Evolutionary conservation across 2,113 vertebrate genomes (phyloP), one percentile per base, ranked within the genome.

Genomic region (Chinchilla lanigera): DNA sequence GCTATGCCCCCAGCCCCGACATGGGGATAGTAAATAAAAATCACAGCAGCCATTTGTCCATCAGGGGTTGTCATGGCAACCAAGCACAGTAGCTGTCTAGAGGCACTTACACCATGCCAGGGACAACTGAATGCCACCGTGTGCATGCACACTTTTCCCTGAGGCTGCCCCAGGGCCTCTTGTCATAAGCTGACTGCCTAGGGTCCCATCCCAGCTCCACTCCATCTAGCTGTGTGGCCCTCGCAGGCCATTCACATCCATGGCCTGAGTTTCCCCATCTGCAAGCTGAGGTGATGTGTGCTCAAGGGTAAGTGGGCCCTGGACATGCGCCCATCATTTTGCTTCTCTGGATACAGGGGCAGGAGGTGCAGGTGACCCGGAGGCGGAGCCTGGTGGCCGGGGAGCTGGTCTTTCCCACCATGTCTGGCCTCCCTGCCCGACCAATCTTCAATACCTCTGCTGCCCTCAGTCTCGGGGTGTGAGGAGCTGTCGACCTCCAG

Each of bases 401-500:
- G 80, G 98, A 99, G 63, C 85, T 99, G 78, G 90, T 98, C 20
- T 98, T 99, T 85, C 99, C 99, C 1, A 98, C 99, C 78, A 94
- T 99, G 96, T 99, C 99, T 28, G 99, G 99, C 41, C 96, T 99
- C 96, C 99, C 99, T 11, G 33, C 99, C 97, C 98, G 98, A 67
- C 95, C 99, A 91, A 98, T 98, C 91, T 14, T 99, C 90, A 99
- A 99, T 83, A 98, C 99, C 94, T 99, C 99, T 4, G 98, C 99
- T 28, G 97, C 98, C 16, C 67, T 99, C 71, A 99, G 98, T 6
- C 69, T 99, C 81, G 98, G 96, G 82, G 93, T 99, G 61, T 99
- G 99, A 97, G 99, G 99, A 52, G 98, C 95, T 41, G 78, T 98
- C 0, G 98, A 98, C 96, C 98, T 99, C 97, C 99, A 98, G 88